Evolutionary conservation across 2,888 invertebrate species (phyloP).

Genomic region (Cosmia pyralina): DNA sequence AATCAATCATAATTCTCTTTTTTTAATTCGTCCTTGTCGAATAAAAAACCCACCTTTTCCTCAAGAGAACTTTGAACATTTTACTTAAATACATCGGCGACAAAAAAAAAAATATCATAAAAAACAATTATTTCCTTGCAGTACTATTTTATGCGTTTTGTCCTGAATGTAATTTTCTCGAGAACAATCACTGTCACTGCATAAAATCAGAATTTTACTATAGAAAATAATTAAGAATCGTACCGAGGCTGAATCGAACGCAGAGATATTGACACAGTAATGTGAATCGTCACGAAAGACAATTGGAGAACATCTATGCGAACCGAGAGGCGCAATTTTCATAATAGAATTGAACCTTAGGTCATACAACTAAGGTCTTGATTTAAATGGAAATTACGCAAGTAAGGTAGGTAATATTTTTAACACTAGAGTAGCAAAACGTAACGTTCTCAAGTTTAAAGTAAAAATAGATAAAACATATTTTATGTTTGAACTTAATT

Average conservation of each 20-base stretch:
- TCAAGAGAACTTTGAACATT: neutral
- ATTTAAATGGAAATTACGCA: neutral
- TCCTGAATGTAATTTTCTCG: conserved; percentile 10
- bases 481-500: neutral
- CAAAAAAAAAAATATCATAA: neutral
- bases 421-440: neutral
- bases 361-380: neutral
- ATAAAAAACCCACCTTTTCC: neutral
- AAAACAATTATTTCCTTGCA: neutral
- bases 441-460: neutral
- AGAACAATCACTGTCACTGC: conserved; percentile 39
- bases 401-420: neutral
- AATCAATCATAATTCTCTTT: too few species aligned
- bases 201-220: conserved; percentile 28
- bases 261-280: conserved; percentile 33
- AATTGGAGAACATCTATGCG: conserved; percentile 26
- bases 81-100: neutral
- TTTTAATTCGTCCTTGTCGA: rapidly evolving
- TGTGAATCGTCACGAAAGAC: conserved; percentile 23
- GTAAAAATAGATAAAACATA: neutral
- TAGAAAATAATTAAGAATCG: conserved; percentile 28
- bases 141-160: neutral
- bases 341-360: neutral
- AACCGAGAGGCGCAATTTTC: conserved; percentile 3
- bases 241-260: conserved; percentile 30